Conservation (phyloP, 1,140 invertebrate genomes). For the Ooceraea biroi region DNA sequence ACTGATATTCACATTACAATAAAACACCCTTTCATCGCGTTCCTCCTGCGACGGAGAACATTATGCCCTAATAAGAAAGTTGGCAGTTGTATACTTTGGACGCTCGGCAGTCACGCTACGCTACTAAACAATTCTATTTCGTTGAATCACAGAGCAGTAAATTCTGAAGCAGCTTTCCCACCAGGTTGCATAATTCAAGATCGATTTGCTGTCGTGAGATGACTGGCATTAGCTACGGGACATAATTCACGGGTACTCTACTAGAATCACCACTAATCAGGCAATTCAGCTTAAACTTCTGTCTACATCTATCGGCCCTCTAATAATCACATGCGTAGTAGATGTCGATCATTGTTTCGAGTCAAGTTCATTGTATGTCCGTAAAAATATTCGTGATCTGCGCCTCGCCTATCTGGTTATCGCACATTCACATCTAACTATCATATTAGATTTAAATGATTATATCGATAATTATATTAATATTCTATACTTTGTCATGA, state of each 20-base stretch:
- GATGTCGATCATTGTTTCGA: slow-evolving; percentile 43
- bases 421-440: background rate
- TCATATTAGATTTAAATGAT: background rate
- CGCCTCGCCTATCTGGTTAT: slow-evolving; percentile 3
- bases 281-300: slow-evolving; percentile 51
- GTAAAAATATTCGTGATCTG: slow-evolving; percentile 6
- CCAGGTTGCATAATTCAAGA: slow-evolving; percentile 70
- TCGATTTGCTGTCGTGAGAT: slow-evolving; percentile 76
- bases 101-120: slow-evolving; percentile 43
- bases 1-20: background rate
- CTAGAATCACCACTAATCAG: slow-evolving; percentile 71
- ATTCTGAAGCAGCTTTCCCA: slow-evolving; percentile 66
- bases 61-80: slow-evolving; percentile 22
- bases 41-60: slow-evolving; percentile 2
- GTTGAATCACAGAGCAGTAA: slow-evolving; percentile 73
- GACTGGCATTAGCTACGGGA: slow-evolving; percentile 72
- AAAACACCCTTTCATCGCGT: slow-evolving; percentile 17
- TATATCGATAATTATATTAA: slow-evolving; percentile 18
- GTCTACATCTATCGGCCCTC: slow-evolving; percentile 46
- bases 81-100: slow-evolving; percentile 16
- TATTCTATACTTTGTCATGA: background rate
- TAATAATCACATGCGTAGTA: slow-evolving; percentile 17
- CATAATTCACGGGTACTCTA: slow-evolving; percentile 77
- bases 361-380: background rate
- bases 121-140: slow-evolving; percentile 77